Evolutionary conservation across 2,888 invertebrate genomes (phyloP).

Genomic region (Pristionchus mayeri): DNA sequence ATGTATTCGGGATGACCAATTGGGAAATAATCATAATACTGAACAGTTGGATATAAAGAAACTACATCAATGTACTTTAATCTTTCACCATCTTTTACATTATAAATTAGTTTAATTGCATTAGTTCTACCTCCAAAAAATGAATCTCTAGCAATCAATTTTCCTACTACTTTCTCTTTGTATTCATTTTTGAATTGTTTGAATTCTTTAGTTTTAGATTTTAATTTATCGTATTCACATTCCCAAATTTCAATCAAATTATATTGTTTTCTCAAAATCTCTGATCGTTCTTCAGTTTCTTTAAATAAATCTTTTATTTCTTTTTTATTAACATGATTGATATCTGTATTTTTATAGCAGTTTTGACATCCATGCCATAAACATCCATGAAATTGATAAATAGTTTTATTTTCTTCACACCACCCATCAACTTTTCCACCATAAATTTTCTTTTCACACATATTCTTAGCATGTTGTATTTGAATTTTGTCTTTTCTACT

Average conservation of each 20-base stretch:
- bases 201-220: too few relatives aligned
- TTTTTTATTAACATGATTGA: not conserved
- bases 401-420: not conserved
- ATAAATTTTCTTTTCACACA: slow-evolving; percentile 8
- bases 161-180: not conserved
- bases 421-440: slow-evolving; percentile 1
- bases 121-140: slow-evolving; percentile 33
- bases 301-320: not conserved
- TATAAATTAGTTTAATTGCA: not conserved
- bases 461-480: not conserved
- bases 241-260: slow-evolving; percentile 30
- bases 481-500: not conserved
- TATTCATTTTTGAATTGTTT: not conserved
- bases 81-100: not conserved
- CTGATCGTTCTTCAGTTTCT: not conserved
- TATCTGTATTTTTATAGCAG: not conserved
- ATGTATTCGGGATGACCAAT: slow-evolving; percentile 64
- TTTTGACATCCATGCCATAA: slow-evolving; percentile 21
- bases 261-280: not conserved
- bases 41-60: slow-evolving; percentile 62
- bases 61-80: slow-evolving; percentile 64
- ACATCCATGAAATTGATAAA: slow-evolving; percentile 24
- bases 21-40: slow-evolving; percentile 62
- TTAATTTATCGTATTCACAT: slow-evolving; percentile 1
- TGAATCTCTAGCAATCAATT: not conserved